phyloP scores from a whole-genome alignment of 35 echinoderm and acorn worm genomes.

The Stichopus chloronotus region DNA sequence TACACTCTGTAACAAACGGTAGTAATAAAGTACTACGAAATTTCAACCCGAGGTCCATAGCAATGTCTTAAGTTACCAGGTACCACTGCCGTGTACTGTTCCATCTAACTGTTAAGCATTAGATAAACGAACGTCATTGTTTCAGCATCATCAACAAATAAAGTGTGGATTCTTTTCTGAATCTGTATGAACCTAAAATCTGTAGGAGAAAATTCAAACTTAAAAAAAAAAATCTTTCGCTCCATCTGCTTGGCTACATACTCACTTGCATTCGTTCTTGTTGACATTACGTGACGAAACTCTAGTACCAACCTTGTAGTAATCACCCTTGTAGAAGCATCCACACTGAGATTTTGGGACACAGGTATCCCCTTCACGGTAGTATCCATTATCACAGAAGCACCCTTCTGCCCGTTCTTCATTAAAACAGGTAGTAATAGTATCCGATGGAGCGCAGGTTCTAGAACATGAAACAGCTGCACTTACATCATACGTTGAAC shows the following conservation, averaged over 20 bases:
- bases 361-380: background rate
- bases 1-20: too few species aligned
- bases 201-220: background rate
- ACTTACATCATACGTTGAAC: background rate
- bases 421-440: background rate
- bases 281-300: background rate
- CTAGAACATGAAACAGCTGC: background rate
- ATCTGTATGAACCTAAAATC: background rate
- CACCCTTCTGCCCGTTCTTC: conserved; percentile 15
- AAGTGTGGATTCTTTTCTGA: background rate
- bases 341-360: background rate
- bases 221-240: background rate
- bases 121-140: too few species aligned
- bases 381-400: background rate
- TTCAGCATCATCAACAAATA: too few species aligned
- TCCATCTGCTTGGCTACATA: background rate
- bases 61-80: too few species aligned
- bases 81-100: too few species aligned
- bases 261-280: background rate
- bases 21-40: too few species aligned
- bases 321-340: conserved; percentile 9
- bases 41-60: too few species aligned
- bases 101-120: too few species aligned
- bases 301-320: background rate
- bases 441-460: background rate